Conservation (phyloP, 2,888 invertebrate species). For the Resseliella maxima region DNA sequence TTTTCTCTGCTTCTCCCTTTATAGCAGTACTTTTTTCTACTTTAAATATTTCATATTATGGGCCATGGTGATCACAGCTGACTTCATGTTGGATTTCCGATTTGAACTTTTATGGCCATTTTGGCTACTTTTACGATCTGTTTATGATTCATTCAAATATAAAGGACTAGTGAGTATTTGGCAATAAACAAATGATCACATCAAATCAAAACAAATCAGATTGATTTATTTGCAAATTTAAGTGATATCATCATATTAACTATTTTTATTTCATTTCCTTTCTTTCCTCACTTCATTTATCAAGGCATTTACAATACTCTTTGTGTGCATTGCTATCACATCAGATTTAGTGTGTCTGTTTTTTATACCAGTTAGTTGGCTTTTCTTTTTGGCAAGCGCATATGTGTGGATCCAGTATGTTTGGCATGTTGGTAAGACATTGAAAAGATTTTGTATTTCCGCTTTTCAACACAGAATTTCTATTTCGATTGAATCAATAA, state of each 20-base stretch:
- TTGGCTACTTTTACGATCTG: constrained; percentile 94
- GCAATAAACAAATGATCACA: no score
- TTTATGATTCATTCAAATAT: constrained; percentile 97
- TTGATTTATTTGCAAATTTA: no score
- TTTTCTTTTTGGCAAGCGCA: constrained; percentile 97
- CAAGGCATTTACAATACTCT: constrained; percentile 97
- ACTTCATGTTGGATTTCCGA: constrained; percentile 97
- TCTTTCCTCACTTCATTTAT: constrained; percentile 61
- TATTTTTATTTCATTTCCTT: not conserved
- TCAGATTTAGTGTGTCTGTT: constrained; percentile 99
- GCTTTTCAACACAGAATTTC: no score
- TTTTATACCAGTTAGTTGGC: constrained; percentile 97
- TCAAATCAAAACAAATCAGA: no score
- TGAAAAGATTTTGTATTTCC: no score
- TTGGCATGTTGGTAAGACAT: constrained; percentile 80
- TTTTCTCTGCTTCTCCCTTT: constrained; percentile 60
- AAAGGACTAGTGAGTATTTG: constrained; percentile 93
- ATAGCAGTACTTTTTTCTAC: constrained; percentile 91
- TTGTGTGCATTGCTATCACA: constrained; percentile 96
- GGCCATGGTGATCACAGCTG: constrained; percentile 93
- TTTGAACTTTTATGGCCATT: constrained; percentile 99
- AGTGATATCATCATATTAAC: not conserved
- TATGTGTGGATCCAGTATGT: constrained; percentile 99
- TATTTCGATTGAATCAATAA: no score
- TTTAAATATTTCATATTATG: constrained; percentile 95